These are phyloP conservation scores for Megathymus violae DNA, from an alignment of 1,140 invertebrate species.

Conservation along the genomic window DNA sequence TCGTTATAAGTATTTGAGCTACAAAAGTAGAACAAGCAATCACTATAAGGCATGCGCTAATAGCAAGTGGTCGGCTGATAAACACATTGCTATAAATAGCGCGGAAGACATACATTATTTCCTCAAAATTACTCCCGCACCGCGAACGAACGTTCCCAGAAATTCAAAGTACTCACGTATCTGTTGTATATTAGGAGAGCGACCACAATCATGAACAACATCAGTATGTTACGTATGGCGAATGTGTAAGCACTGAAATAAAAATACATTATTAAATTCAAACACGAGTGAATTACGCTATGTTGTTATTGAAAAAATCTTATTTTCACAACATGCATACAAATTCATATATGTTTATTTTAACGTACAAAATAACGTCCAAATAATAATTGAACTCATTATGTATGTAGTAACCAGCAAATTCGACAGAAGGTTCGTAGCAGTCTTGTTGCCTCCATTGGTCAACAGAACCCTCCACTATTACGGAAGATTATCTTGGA, in stretches of 20 bases:
- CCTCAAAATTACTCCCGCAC: slow-evolving; percentile 20
- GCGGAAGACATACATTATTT: slow-evolving; percentile 33
- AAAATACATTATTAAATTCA: not conserved
- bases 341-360: no score
- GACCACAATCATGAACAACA: slow-evolving; percentile 70
- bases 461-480: no score
- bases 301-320: no score
- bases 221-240: slow-evolving; percentile 60
- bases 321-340: no score
- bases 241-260: slow-evolving; percentile 63
- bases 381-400: no score
- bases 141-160: slow-evolving; percentile 28
- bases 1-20: not conserved
- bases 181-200: slow-evolving; percentile 70
- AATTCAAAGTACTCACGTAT: slow-evolving; percentile 70
- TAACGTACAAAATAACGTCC: no score
- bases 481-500: no score
- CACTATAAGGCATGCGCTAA: slow-evolving; percentile 15
- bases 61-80: slow-evolving; percentile 16
- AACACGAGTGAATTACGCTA: no score
- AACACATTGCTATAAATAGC: slow-evolving; percentile 32
- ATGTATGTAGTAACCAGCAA: no score
- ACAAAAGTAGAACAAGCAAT: slow-evolving; percentile 9
- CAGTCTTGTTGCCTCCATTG: no score
- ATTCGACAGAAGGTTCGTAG: no score